Conservation (phyloP, 2,888 invertebrate species). For the Aelia acuminata region DNA sequence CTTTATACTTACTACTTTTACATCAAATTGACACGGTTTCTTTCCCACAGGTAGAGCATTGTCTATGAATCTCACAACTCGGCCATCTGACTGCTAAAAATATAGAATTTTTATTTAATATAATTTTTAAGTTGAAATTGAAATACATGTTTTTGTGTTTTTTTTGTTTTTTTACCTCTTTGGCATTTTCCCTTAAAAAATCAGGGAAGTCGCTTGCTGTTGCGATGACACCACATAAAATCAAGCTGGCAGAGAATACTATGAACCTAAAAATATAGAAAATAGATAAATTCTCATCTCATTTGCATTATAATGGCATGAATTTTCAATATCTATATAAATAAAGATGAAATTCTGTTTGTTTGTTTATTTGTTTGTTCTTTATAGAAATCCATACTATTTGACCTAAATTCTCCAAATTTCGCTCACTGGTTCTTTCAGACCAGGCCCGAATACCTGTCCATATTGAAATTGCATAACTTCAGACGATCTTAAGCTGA, state of each 20-base stretch:
- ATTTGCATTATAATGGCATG: neutral
- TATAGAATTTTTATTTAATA: neutral
- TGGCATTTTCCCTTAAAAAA: neutral
- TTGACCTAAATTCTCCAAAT: no score
- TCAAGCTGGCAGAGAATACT: neutral
- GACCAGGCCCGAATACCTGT: no score
- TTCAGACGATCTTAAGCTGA: no score
- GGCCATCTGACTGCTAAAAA: neutral
- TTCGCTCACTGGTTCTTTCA: no score
- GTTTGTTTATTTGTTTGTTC: no score
- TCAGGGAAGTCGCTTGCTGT: constrained; percentile 22
- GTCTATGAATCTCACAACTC: neutral
- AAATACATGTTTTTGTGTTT: neutral
- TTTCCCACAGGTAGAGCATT: neutral
- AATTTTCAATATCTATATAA: neutral
- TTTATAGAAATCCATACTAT: no score
- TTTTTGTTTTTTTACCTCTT: neutral
- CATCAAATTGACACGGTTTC: neutral
- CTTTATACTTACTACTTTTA: constrained; percentile 30
- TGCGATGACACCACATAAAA: constrained; percentile 15
- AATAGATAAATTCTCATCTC: neutral
- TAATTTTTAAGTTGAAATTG: neutral
- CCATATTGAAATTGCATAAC: no score
- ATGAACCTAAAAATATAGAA: neutral
- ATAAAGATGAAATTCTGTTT: neutral